Evolutionary conservation across 1,140 invertebrate species (phyloP).

Genomic region (Drosophila mojavensis): DNA sequence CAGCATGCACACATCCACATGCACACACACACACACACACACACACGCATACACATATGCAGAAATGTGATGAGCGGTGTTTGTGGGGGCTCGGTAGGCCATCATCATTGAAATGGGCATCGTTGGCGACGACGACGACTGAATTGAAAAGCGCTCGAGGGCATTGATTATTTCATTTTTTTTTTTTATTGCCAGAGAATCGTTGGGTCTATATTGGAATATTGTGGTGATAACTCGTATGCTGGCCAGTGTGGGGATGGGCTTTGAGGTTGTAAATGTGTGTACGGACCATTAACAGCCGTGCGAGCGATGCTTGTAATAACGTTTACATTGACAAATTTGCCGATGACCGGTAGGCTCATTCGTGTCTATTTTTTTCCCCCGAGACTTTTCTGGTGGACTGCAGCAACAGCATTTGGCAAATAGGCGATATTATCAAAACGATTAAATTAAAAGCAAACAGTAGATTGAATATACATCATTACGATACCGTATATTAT

Average conservation of each 20-base stretch:
- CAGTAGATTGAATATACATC: too few species aligned
- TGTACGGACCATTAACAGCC: constrained; percentile 64
- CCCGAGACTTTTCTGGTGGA: too few species aligned
- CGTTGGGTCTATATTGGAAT: constrained; percentile 26
- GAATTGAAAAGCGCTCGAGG: constrained; percentile 70
- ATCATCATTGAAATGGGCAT: constrained; percentile 37
- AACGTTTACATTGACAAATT: constrained; percentile 79
- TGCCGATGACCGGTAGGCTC: constrained; percentile 58
- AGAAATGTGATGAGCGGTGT: background rate
- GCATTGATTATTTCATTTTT: constrained; percentile 37
- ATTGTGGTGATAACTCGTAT: constrained; percentile 31
- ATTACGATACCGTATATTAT: too few species aligned
- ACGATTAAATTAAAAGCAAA: background rate
- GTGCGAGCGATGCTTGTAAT: constrained; percentile 66
- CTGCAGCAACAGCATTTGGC: constrained; percentile 8
- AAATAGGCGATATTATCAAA: constrained; percentile 7
- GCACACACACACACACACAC: constrained; percentile 6
- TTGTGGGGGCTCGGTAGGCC: background rate
- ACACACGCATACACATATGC: background rate
- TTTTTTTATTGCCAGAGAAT: constrained; percentile 20
- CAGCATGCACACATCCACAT: constrained; percentile 24
- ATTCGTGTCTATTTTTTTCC: background rate
- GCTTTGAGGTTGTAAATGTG: constrained; percentile 9
- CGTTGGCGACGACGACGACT: constrained; percentile 30
- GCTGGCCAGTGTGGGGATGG: background rate